A percentile compares a stretch with the other conserved stretches of the same genome.
These are phyloP conservation scores for Meloidogyne chitwoodi DNA, from an alignment of 1,140 invertebrate genomes.

Conservation along the genomic window DNA sequence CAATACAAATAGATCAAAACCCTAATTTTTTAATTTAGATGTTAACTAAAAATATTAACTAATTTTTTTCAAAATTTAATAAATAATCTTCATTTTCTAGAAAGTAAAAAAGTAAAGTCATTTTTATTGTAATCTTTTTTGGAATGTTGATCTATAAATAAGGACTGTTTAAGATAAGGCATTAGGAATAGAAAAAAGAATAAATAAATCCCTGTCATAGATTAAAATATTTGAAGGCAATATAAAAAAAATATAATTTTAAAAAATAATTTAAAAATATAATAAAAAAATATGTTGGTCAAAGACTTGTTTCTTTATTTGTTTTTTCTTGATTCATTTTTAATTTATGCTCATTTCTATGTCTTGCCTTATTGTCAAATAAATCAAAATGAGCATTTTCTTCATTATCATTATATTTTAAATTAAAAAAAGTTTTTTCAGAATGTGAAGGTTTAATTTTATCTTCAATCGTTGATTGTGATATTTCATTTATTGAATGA, in stretches of 20 bases:
- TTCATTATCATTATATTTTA: neutral
- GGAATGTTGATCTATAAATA: too few relatives aligned
- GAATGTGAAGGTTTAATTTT: neutral
- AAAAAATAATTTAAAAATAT: neutral
- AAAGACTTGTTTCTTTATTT: neutral
- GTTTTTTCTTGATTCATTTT: neutral
- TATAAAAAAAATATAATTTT: neutral
- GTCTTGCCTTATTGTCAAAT: neutral
- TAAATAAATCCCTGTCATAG: neutral
- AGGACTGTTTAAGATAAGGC: too few relatives aligned
- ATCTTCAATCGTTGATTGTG: neutral
- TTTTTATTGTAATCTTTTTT: too few relatives aligned
- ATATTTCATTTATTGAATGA: neutral
- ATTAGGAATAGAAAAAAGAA: neutral
- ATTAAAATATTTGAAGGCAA: neutral
- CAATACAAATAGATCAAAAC: too few relatives aligned
- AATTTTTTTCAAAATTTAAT: too few relatives aligned
- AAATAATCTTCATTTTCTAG: too few relatives aligned
- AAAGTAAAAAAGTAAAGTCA: too few relatives aligned
- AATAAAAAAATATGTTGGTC: neutral
- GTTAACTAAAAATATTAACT: too few relatives aligned
- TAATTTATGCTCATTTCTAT: neutral
- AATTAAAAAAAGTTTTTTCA: neutral
- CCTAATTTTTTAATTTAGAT: too few relatives aligned
- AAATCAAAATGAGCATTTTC: neutral